Percentiles rank a stretch among this genome's conserved stretches.
These are phyloP conservation scores for Petaurus breviceps DNA, from an alignment of 2,113 vertebrate genomes.

Conservation along the genomic window DNA sequence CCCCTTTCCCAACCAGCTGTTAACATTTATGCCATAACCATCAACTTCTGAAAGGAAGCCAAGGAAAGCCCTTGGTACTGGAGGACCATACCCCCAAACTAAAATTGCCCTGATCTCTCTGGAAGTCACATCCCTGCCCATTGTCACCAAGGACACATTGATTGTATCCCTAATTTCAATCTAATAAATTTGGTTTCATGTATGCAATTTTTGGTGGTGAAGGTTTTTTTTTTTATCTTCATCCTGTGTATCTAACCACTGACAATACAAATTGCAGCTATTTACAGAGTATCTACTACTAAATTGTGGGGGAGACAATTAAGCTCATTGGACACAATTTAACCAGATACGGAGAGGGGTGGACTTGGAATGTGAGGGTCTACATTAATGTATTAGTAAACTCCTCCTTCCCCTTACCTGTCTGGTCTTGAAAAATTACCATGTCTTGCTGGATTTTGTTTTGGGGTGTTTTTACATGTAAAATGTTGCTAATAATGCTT, in stretches of 20 bases:
- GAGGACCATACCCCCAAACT: not conserved
- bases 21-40: not conserved
- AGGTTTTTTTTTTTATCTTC: not conserved
- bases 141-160: not conserved
- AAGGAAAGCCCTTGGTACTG: not conserved
- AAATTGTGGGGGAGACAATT: not conserved
- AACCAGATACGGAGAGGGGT: not conserved
- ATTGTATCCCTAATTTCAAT: not conserved
- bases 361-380: not conserved
- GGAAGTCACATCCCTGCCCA: not conserved
- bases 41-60: not conserved
- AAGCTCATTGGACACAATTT: not conserved
- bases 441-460: not conserved
- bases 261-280: not conserved
- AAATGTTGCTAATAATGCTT: not conserved
- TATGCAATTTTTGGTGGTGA: not conserved
- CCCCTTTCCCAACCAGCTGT: not conserved
- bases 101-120: not conserved
- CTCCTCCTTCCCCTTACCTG: no score
- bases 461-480: not conserved
- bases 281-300: not conserved
- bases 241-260: not conserved
- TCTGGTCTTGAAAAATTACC: not conserved
- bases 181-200: not conserved
- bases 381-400: not conserved